Conservation (phyloP, 2,797 vertebrate species). For the Peromyscus melanophrys region DNA sequence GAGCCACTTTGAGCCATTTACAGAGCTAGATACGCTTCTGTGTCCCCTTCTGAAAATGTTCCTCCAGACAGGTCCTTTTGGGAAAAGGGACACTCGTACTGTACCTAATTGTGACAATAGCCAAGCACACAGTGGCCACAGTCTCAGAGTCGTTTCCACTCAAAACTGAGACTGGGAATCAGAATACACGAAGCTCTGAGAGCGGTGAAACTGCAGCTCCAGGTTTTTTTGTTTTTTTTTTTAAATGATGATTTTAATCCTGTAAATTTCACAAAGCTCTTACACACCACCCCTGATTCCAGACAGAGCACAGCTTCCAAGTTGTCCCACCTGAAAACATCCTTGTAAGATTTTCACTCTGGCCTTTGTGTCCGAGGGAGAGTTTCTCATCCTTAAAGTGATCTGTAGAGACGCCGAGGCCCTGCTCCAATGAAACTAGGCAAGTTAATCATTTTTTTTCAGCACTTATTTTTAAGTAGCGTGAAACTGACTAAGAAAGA, state of each 20-base stretch:
- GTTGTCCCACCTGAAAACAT: background rate
- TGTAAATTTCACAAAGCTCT: background rate
- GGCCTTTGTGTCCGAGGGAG: background rate
- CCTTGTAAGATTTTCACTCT: background rate
- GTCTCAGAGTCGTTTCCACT: conserved; percentile 15
- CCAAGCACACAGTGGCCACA: background rate
- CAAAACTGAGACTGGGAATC: background rate
- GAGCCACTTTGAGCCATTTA: background rate
- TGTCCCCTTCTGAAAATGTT: conserved; percentile 13
- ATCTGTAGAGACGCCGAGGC: background rate
- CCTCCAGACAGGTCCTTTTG: background rate
- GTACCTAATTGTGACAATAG: background rate
- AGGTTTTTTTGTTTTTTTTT: too few species aligned
- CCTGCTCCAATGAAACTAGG: background rate
- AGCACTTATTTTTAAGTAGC: background rate
- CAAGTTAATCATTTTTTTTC: conserved; percentile 15
- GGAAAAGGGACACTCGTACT: background rate
- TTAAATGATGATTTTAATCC: background rate
- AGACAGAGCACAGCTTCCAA: background rate
- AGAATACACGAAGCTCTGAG: background rate
- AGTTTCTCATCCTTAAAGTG: background rate
- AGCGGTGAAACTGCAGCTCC: background rate
- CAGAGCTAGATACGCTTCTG: background rate
- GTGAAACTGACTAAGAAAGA: background rate
- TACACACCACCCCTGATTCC: background rate